These are phyloP conservation scores for Pycnomerus fuliginosus DNA, from an alignment of 2,888 invertebrate genomes.

Conservation along the genomic window DNA sequence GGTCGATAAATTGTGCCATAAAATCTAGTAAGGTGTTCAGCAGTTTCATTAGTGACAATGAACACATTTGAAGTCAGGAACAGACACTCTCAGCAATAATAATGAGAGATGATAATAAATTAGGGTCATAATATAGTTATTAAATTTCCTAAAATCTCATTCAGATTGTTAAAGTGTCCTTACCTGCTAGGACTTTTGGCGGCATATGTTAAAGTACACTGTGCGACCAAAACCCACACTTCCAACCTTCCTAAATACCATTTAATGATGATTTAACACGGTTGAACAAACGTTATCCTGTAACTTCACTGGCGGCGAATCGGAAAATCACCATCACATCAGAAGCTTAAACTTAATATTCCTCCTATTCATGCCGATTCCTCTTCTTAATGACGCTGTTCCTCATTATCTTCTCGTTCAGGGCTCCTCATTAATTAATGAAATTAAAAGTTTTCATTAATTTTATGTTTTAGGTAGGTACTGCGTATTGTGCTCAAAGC, in stretches of 20 bases:
- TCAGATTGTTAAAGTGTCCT: conserved; percentile 21
- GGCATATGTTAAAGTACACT: conserved; percentile 25
- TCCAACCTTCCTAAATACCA: conserved; percentile 28
- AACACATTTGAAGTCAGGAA: conserved; percentile 12
- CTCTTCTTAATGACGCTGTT: conserved; percentile 20
- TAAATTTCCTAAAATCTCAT: conserved; percentile 21
- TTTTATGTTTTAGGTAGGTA: too few species aligned
- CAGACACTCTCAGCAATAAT: conserved; percentile 12
- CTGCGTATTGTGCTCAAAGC: too few species aligned
- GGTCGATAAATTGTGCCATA: too few species aligned
- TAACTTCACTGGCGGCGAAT: conserved; percentile 25
- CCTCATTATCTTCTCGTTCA: too few species aligned
- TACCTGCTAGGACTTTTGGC: conserved; percentile 20
- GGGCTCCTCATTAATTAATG: too few species aligned
- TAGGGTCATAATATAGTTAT: conserved; percentile 19
- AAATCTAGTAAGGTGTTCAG: too few species aligned
- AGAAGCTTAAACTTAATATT: conserved; percentile 19
- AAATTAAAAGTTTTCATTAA: too few species aligned
- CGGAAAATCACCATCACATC: conserved; percentile 23
- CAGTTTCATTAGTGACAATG: conserved; percentile 27
- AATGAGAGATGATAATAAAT: conserved; percentile 17
- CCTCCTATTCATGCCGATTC: conserved; percentile 19
- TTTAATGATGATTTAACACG: conserved; percentile 33
- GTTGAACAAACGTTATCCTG: conserved; percentile 26
- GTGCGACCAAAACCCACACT: conserved; percentile 20